phyloP scores from a whole-genome alignment of 2,113 vertebrate species.

The Sarotherodon lohbergeri region DNA sequence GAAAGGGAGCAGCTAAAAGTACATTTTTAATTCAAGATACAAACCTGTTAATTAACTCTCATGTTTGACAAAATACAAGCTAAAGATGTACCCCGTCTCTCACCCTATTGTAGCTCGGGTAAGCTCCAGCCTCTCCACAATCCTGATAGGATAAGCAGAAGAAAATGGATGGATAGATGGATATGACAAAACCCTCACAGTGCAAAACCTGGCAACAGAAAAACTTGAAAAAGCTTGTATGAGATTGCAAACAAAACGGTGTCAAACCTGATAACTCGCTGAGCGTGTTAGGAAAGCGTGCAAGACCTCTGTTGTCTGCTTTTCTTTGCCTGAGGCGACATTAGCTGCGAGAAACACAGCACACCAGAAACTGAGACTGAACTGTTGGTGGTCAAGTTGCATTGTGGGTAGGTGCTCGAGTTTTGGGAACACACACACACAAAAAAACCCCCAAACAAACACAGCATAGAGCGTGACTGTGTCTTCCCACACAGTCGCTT shows the following conservation, averaged over 20 bases:
- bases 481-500: background rate
- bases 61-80: background rate
- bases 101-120: background rate
- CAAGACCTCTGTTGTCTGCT: background rate
- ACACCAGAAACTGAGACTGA: background rate
- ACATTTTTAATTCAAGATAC: background rate
- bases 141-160: background rate
- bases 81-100: background rate
- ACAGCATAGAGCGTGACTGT: accelerated
- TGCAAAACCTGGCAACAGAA: background rate
- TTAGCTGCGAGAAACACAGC: background rate
- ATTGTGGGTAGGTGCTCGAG: background rate
- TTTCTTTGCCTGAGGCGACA: background rate
- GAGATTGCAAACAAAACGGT: background rate
- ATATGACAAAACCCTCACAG: background rate
- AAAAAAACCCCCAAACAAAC: background rate
- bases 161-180: background rate
- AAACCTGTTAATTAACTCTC: background rate
- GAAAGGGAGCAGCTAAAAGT: background rate
- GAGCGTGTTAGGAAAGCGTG: background rate
- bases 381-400: background rate
- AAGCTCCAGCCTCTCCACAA: background rate
- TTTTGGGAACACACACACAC: background rate
- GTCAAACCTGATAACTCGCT: background rate
- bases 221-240: background rate